Percentiles rank a stretch among this genome's conserved stretches.
Conservation (phyloP, 1,140 invertebrate species). For the Tetramorium alpestre region DNA sequence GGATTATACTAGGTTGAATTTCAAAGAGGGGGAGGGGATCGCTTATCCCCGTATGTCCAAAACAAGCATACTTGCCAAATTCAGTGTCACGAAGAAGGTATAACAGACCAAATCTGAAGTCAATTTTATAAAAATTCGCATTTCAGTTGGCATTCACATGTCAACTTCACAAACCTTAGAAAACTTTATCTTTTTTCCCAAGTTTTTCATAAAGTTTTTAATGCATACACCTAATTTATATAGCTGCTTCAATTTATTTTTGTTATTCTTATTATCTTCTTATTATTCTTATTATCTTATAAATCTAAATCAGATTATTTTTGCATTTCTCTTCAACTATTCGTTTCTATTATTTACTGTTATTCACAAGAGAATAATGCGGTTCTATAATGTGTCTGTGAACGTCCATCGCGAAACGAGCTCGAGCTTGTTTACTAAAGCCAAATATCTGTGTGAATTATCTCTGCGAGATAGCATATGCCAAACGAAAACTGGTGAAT, state of each 20-base stretch:
- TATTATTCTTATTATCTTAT: no score
- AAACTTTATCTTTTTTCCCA: no score
- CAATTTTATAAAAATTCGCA: no score
- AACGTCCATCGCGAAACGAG: neutral
- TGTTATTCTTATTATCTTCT: neutral
- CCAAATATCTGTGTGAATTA: neutral
- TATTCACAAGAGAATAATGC: neutral
- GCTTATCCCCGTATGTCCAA: neutral
- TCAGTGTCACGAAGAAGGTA: neutral
- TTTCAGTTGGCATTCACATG: no score
- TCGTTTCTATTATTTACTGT: neutral
- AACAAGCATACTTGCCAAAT: conserved; percentile 9
- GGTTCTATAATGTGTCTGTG: neutral
- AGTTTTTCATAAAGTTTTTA: no score
- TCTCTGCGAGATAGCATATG: neutral
- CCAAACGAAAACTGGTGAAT: neutral
- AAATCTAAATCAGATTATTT: neutral
- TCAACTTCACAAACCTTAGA: no score
- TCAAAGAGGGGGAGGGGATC: conserved; percentile 43
- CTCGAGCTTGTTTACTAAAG: neutral
- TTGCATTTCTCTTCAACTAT: neutral
- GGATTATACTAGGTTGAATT: conserved; percentile 60
- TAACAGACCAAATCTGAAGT: neutral
- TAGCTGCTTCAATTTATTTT: neutral
- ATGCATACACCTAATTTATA: no score